Base-by-base conservation (phyloP, 1,140 invertebrate species). In the Drosophila pachea region DNA sequence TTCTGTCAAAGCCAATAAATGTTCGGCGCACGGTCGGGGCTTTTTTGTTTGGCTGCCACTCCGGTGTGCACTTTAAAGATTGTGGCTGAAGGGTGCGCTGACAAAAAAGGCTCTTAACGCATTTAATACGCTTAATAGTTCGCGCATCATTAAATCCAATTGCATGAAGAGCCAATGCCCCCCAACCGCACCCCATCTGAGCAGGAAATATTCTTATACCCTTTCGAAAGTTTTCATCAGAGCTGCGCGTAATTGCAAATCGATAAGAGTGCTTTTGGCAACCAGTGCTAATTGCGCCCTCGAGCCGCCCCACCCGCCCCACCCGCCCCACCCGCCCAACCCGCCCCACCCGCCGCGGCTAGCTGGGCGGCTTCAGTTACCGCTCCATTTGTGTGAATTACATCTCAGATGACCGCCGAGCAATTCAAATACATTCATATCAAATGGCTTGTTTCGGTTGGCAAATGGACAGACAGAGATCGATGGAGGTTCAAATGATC, bases 51-150 rank as follows among this genome's bases (percentile, higher is more conserved):
- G 33, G 11, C 16, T 52, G 42, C 32, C 35, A 12, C 40, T 53
- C n/a, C 7, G 40, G 16, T 5, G 42, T 52, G 75, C 67, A 60
- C 61, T 68, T 74, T 71, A 63, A 68, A 33, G 56, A 43, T 66
- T 66, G 68, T 35, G 54, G 54, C 54, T 45, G 42, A 62, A 54
- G 9, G 48, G 45, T 8, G 54, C 8, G 7, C n/a, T n/a, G 22
- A 50, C 45, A 65, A 58, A 79, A 69, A 79, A 54, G 43, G 63
- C 67, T 64, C 50, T 78, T 78, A 78, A 78, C 54, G 71, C 81
- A 60, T 50, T 84, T 86, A 84, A 84, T 79, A 76, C 63, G 66
- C 73, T 84, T 84, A 79, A 84, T 84, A 86, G 79, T 86, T 79
- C 68, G 81, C 73, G 81, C 81, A 71, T 79, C 79, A 84, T 84